Base-by-base conservation (phyloP, 2,797 vertebrate genomes). In the Podarcis lilfordi region DNA sequence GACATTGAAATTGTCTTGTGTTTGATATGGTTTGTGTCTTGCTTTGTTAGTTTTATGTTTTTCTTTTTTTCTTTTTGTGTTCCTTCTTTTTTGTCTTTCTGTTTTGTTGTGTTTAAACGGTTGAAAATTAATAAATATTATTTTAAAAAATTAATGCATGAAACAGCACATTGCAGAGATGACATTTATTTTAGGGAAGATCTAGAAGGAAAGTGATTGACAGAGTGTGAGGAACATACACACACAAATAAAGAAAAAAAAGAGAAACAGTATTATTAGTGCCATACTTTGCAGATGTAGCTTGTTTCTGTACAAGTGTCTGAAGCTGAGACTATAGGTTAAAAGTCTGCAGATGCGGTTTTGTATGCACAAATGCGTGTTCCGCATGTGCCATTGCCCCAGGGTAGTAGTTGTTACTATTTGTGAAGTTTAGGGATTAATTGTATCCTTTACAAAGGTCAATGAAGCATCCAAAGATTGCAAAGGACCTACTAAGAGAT, bases 381-480 rank as follows among this genome's bases (percentile, higher is more conserved):
- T 55, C 13, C 4, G 50, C 50, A 55, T 35, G 19, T n/a, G 50
- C 10, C 59, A 80, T 68, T 89, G 91, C 79, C 84, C 74, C 17
- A 90, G 74, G 15, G 74, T 91, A 90, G 85, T 88, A 86, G 35
- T n/a, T 91, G 61, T 72, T 91, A 50, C 32, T 89, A 82, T 43
- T 19, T 0, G 35, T 91, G 93, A 89, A 77, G 25, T 93, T 92
- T 92, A 10, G 78, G 92, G 84, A 92, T 93, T 92, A 95, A 93
- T 80, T 90, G 45, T 89, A 89, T 93, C 91, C 86, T 92, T 88
- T 92, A 68, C 80, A 96, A 94, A 96, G 88, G 72, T 83, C 92
- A 95, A 19, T 78, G 76, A 92, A 89, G 23, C 84, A 90, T 75
- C 43, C 17, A 91, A 94, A 91, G 76, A 91, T 82, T 90, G 78